These are phyloP conservation scores for Clavelina lepadiformis DNA, from an alignment of 23 tunicate species.

Conservation along the genomic window DNA sequence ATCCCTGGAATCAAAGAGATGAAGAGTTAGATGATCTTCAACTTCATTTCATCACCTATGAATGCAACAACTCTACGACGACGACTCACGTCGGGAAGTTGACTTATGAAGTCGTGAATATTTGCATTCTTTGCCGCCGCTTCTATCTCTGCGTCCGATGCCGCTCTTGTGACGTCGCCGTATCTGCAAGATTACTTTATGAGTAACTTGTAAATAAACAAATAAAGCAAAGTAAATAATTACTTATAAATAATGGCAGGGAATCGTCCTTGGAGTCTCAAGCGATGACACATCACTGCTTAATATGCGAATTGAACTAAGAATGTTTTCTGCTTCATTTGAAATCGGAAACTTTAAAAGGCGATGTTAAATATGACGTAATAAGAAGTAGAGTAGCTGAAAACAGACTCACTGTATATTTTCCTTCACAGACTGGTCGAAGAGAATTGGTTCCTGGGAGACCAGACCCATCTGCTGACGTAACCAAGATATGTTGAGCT, in stretches of 20 bases:
- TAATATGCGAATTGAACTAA: too few relatives aligned
- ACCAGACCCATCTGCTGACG: slow-evolving; percentile 67
- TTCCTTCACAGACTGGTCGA: slow-evolving; percentile 33
- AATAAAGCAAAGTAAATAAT: too few relatives aligned
- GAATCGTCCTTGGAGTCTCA: too few relatives aligned
- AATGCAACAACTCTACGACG: too few relatives aligned
- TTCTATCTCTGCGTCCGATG: slow-evolving; percentile 38
- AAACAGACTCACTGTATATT: slow-evolving; percentile 34
- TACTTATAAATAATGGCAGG: too few relatives aligned
- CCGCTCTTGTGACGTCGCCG: slow-evolving; percentile 49
- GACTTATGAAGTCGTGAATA: slow-evolving; percentile 49
- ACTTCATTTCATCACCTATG: not conserved
- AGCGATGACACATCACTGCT: too few relatives aligned
- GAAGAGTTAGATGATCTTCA: not conserved
- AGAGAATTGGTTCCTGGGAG: slow-evolving; percentile 54
- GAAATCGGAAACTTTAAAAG: too few relatives aligned
- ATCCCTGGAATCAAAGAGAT: slow-evolving; percentile 13
- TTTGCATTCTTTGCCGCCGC: slow-evolving; percentile 69
- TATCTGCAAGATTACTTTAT: too few relatives aligned
- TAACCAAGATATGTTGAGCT: slow-evolving; percentile 42
- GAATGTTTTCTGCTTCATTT: too few relatives aligned
- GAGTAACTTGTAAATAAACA: too few relatives aligned
- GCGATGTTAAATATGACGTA: too few relatives aligned
- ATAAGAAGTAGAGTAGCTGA: too few relatives aligned
- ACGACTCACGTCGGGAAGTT: slow-evolving; percentile 53